Conservation (phyloP, 2,888 invertebrate genomes). For the Galerucella nymphaeae region DNA sequence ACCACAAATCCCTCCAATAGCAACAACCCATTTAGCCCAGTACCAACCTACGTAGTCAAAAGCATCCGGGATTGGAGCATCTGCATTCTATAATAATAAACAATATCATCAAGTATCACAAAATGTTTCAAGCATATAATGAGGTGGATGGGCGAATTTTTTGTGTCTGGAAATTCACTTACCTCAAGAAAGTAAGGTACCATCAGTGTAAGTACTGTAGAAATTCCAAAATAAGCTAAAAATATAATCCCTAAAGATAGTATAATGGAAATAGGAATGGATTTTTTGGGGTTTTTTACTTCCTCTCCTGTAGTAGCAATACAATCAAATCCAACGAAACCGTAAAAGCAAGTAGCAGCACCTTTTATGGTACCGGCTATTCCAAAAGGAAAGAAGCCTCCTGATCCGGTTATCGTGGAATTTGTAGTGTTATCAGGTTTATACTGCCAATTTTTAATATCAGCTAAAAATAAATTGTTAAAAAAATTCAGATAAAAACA, state of each 20-base stretch:
- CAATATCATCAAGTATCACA: background rate
- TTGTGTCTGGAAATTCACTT: constrained; percentile 18
- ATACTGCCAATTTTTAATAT: constrained; percentile 41
- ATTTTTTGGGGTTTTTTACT: constrained; percentile 85
- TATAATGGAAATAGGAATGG: constrained; percentile 89
- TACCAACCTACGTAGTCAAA: constrained; percentile 81
- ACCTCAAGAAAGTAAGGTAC: constrained; percentile 84
- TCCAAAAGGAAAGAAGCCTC: constrained; percentile 90
- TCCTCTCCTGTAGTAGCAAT: constrained; percentile 92
- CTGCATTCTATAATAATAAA: constrained; percentile 70
- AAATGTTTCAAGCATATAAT: too few relatives aligned
- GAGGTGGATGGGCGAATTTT: too few relatives aligned
- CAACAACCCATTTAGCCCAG: constrained; percentile 84
- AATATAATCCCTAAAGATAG: constrained; percentile 85
- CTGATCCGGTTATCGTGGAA: constrained; percentile 66
- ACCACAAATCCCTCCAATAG: constrained; percentile 87
- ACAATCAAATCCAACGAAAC: constrained; percentile 94
- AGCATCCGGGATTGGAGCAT: constrained; percentile 84
- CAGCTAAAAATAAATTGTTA: constrained; percentile 35
- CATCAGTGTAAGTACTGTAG: constrained; percentile 88
- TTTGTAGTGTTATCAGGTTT: constrained; percentile 23
- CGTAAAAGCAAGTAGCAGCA: constrained; percentile 89
- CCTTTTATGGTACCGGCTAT: constrained; percentile 81
- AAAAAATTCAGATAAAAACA: background rate
- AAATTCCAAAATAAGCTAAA: constrained; percentile 89